These are phyloP conservation scores for Dolichallabes microphthalmus DNA, from an alignment of 2,113 vertebrate species.

Conservation along the genomic window DNA sequence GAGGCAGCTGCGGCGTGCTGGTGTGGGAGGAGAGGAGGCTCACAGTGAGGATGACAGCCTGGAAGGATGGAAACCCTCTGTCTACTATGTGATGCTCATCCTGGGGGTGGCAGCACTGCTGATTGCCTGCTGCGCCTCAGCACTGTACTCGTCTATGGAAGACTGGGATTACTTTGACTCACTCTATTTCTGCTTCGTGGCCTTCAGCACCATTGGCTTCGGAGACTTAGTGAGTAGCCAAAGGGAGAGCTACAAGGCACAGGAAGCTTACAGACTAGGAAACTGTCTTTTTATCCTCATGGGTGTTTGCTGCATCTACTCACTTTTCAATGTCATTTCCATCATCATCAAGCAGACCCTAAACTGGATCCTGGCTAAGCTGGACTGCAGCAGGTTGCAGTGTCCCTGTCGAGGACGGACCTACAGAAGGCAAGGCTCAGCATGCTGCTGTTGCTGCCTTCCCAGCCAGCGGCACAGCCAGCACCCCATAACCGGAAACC, in stretches of 20 bases:
- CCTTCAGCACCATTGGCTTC: conserved; percentile 80
- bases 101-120: conserved; percentile 71
- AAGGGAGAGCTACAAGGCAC: conserved; percentile 67
- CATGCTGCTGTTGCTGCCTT: conserved; percentile 59
- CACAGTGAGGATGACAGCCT: conserved; percentile 69
- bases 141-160: conserved; percentile 74
- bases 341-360: conserved; percentile 80
- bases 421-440: conserved; percentile 23
- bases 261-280: conserved; percentile 71
- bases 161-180: conserved; percentile 78
- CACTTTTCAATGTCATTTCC: conserved; percentile 77
- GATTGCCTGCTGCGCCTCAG: conserved; percentile 75
- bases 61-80: conserved; percentile 77
- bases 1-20: conserved; percentile 63
- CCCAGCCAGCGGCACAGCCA: conserved; percentile 47
- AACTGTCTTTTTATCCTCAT: conserved; percentile 77
- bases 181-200: conserved; percentile 78
- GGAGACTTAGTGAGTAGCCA: conserved; percentile 79
- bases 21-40: conserved; percentile 57
- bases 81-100: conserved; percentile 78
- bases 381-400: conserved; percentile 59
- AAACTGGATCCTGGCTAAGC: conserved; percentile 74
- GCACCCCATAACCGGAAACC: conserved; percentile 51
- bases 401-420: conserved; percentile 58
- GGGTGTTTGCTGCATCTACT: conserved; percentile 79